Base-by-base conservation (phyloP, 2,888 invertebrate genomes). In the Crioceris asparagi region DNA sequence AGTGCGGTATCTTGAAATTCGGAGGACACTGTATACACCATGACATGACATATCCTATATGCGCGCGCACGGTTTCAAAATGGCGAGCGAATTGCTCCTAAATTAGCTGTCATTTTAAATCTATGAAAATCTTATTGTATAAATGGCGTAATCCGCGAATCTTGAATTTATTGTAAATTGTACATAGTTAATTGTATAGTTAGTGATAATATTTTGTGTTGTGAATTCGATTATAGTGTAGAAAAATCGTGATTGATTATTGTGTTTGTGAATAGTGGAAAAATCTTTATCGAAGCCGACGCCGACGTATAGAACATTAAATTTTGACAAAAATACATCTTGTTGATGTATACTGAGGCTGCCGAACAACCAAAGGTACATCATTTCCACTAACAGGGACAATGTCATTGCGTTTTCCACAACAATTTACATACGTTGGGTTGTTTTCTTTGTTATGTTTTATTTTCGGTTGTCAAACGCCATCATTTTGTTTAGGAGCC, bases 141-240 rank as follows among this genome's bases (percentile, higher is more conserved):
- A 72, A 72, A 76, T 76, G 75, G 74, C 74, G 68, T 76, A 75
- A 75, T 66, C 63, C 67, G 67, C 64, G 66, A 67, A 69, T 71
- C 68, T 67, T 71, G 69, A 72, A 69, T 68, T 70, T 72, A 70
- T 70, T 75, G 74, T 74, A 74, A 71, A 74, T 76, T 76, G 76
- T 77, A 77, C 73, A 76, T 77, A 76, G 75, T 73, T 69, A 67
- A 65, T 71, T 77, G 77, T 77, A 76, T 71, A 77, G 76, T 75
- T 75, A 76, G 76, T 75, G 71, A 68, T 74, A 74, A 74, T 75
- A 75, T 75, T 75, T 74, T 62, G 62, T 64, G 64, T 64, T 63
- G 62, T 62, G 62, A 59, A 52, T 52, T 46, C 48, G 42, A 48
- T 48, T 44, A 52, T 57, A 69, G 72, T 67, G 70, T 70, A 27